Evolutionary conservation across 2,113 vertebrate species (phyloP).

Genomic region (Fregata magnificens): DNA sequence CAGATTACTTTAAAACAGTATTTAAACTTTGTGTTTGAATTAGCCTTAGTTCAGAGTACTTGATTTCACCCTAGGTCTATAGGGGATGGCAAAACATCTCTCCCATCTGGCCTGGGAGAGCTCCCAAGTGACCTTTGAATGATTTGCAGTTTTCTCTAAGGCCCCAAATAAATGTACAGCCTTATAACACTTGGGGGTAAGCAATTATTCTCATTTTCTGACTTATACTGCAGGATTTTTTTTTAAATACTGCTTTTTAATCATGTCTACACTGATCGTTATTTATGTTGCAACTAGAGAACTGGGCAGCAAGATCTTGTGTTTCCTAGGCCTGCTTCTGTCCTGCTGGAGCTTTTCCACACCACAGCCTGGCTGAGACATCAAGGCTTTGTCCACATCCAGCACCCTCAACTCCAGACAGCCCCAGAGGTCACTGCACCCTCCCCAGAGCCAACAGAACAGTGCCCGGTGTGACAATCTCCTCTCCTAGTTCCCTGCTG

Average conservation of each 20-base stretch:
- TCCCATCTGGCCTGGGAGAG: background rate
- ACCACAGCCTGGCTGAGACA: background rate
- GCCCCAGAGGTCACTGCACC: background rate
- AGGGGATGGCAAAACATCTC: background rate
- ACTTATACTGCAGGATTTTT: background rate
- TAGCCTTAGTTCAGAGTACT: background rate
- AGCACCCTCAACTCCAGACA: background rate
- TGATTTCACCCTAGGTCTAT: background rate
- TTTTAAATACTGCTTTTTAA: background rate
- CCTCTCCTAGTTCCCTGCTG: background rate
- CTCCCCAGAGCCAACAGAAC: background rate
- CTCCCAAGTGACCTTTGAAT: background rate
- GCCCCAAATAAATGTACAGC: background rate
- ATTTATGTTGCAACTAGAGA: background rate
- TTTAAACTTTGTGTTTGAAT: background rate
- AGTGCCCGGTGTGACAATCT: background rate
- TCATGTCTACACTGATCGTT: background rate
- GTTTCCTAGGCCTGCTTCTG: background rate
- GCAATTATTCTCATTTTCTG: background rate
- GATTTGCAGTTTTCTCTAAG: background rate
- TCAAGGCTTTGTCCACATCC: rapidly evolving
- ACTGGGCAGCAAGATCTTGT: background rate
- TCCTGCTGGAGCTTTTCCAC: background rate
- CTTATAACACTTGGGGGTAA: background rate
- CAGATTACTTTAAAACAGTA: background rate